Base-by-base conservation (phyloP, 2,888 invertebrate genomes). In the Oscheius sp. region DNA sequence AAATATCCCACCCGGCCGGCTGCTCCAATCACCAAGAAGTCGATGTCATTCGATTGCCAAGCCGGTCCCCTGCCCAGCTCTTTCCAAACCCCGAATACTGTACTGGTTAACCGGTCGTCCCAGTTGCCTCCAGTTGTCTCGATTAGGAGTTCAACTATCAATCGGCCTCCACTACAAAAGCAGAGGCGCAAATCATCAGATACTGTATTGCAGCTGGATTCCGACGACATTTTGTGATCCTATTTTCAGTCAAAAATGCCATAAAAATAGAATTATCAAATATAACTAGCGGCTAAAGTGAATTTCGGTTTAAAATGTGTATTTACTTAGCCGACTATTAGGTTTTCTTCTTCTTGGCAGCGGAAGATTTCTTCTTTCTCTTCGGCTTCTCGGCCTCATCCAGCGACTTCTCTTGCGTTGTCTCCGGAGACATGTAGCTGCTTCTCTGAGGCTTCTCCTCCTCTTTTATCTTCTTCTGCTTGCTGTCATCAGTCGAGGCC, bases 151-250 rank as follows among this genome's bases (percentile, higher is more conserved):
- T 61, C n/a, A 29, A 29, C 61, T 10, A 61, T 61, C 42, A 45
- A 37, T 3, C 29, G 66, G n/a, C 66, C 66, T 8, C 55, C 57
- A 2, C 57, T 66, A 3, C 57, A 57, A 31, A 57, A 57, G 37
- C 66, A 65, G 25, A 48, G 68, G 5, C 33, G 68, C 23, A 68
- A 68, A 27, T 58, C 68, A 15, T 55, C 45, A 12, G 65, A 65
- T 33, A 65, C 70, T 3, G 65, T 70, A 3, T 55, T 70, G 25
- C 65, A 70, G 37, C n/a, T 70, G 57, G 65, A 65, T 17, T 39
- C 64, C n/a, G 65, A 65, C 20, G 70, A 70, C n/a, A 48, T 68
- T n/a, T 27, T 68, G 20, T 68, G 61, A 68, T 10, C 37, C 6
- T 37, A 37, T 37, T 12, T 37, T 10, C 37, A 10, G 6, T 37